These are phyloP conservation scores for Salminus brasiliensis DNA, from an alignment of 2,113 vertebrate species.

Conservation along the genomic window DNA sequence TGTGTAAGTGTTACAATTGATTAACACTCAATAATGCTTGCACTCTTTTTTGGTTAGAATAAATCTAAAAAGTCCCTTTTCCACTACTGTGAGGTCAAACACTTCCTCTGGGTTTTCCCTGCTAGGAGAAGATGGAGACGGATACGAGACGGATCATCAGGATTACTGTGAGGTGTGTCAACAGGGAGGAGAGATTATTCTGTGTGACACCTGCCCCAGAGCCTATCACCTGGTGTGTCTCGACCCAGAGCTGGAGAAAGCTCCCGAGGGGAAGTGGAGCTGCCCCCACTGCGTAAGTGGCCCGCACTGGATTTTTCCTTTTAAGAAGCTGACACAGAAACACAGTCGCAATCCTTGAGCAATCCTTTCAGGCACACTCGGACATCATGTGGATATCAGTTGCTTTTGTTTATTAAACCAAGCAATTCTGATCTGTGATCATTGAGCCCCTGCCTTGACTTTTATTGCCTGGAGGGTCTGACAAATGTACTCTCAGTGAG, in stretches of 20 bases:
- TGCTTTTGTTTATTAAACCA: no score
- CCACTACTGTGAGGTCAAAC: no score
- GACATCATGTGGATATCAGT: no score
- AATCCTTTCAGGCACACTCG: neutral
- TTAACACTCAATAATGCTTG: no score
- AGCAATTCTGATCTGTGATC: no score
- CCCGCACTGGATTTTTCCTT: neutral
- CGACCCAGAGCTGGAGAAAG: conserved; percentile 95
- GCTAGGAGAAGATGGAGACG: conserved; percentile 91
- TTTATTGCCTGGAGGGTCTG: no score
- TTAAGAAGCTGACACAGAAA: neutral
- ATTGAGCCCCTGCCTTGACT: no score
- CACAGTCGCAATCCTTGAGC: neutral
- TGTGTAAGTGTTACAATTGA: no score
- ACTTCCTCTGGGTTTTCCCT: conserved; percentile 19
- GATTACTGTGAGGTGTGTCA: conserved; percentile 99
- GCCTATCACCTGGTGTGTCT: conserved; percentile 98
- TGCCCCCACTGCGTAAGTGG: conserved; percentile 95
- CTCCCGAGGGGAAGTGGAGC: conserved; percentile 97
- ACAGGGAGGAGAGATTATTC: conserved; percentile 97
- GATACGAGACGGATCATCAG: conserved; percentile 98
- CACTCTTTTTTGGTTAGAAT: no score
- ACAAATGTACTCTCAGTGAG: no score
- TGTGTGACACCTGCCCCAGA: conserved; percentile 94
- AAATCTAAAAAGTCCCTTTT: no score